phyloP scores from a whole-genome alignment of 2,888 invertebrate species.

The Yponomeuta cagnagella region DNA sequence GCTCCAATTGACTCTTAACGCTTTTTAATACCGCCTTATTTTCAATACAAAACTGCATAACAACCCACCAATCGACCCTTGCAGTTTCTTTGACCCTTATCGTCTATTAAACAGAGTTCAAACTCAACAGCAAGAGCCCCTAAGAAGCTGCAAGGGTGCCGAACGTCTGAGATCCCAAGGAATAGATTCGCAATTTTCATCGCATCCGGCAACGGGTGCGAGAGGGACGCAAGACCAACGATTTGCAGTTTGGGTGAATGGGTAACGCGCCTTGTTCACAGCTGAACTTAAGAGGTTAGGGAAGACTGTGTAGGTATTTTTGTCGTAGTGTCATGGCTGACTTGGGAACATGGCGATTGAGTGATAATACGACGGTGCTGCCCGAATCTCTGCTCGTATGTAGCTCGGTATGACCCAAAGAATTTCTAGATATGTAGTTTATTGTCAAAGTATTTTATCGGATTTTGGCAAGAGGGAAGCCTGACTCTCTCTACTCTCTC shows the following conservation, averaged over 20 bases:
- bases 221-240: not conserved
- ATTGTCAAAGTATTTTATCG: too few relatives aligned
- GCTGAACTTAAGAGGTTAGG: not conserved
- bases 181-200: not conserved
- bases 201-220: not conserved
- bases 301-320: not conserved
- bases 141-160: not conserved
- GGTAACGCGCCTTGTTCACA: not conserved
- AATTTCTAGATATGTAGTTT: too few relatives aligned
- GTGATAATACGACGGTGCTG: not conserved
- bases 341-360: not conserved
- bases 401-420: too few relatives aligned
- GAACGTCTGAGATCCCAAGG: not conserved
- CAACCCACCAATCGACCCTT: not conserved
- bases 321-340: not conserved
- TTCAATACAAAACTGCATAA: not conserved
- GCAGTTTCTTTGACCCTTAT: not conserved
- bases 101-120: not conserved
- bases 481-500: too few relatives aligned
- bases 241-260: not conserved
- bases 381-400: too few relatives aligned
- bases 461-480: too few relatives aligned
- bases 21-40: not conserved
- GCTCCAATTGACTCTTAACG: not conserved
- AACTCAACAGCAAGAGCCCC: not conserved